These are phyloP conservation scores for Noctua comes DNA, from an alignment of 2,888 invertebrate genomes.

Conservation along the genomic window DNA sequence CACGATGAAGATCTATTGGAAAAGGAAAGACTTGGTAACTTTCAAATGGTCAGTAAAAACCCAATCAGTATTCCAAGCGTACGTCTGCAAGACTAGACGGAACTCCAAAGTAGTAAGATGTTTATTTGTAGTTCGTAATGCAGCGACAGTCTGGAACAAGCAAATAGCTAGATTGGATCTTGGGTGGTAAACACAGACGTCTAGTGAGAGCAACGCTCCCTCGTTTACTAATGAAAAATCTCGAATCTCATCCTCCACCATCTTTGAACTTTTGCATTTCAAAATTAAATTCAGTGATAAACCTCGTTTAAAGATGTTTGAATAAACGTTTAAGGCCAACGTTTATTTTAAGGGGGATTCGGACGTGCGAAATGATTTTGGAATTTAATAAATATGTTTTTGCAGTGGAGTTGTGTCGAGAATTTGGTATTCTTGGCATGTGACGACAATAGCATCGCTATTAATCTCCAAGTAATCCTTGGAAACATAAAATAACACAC, in stretches of 20 bases:
- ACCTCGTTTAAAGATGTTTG: conserved; percentile 49
- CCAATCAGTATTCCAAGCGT: conserved; percentile 37
- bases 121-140: conserved; percentile 56
- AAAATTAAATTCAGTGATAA: conserved; percentile 53
- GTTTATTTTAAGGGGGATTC: conserved; percentile 30
- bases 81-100: conserved; percentile 35
- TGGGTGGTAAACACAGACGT: conserved; percentile 59
- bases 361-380: conserved; percentile 28
- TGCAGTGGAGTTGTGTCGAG: neutral
- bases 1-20: conserved; percentile 19
- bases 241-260: conserved; percentile 32
- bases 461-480: neutral
- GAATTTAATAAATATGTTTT: conserved; percentile 29
- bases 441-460: neutral
- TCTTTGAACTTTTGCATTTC: conserved; percentile 39
- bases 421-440: conserved; percentile 3
- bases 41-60: conserved; percentile 38
- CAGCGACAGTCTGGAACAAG: conserved; percentile 54
- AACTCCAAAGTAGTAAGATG: conserved; percentile 43
- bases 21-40: conserved; percentile 10
- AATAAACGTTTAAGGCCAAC: conserved; percentile 28
- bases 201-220: conserved; percentile 53
- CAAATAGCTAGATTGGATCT: conserved; percentile 63
- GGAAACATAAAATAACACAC: neutral
- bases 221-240: conserved; percentile 58